These are phyloP conservation scores for Diadumene lineata DNA, from an alignment of 92 coral and sea anemone genomes.

Conservation along the genomic window DNA sequence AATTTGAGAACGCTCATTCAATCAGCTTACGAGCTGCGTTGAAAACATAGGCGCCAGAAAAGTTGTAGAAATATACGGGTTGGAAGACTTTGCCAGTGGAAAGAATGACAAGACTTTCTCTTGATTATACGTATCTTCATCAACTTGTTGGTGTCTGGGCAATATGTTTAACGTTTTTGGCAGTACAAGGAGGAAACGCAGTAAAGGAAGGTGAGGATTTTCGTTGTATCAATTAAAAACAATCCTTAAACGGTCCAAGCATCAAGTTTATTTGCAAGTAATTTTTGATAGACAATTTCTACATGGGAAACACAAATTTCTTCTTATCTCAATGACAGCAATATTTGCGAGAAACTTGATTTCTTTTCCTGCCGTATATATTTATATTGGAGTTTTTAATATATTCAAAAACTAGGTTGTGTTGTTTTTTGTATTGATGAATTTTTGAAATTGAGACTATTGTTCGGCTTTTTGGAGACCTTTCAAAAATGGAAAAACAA, in stretches of 20 bases:
- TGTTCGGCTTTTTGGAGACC: neutral
- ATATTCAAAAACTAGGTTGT: constrained; percentile 17
- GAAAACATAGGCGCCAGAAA: neutral
- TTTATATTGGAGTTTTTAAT: neutral
- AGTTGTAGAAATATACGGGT: neutral
- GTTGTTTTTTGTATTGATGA: constrained; percentile 8
- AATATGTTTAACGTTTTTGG: neutral
- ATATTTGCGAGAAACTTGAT: neutral
- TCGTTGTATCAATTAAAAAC: neutral
- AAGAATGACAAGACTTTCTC: neutral
- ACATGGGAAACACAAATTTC: too few species aligned
- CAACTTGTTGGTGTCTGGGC: neutral
- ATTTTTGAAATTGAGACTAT: constrained; percentile 19
- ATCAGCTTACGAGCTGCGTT: neutral
- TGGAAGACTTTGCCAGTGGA: neutral
- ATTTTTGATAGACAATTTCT: neutral
- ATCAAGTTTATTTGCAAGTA: constrained; percentile 6
- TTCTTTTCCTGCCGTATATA: neutral
- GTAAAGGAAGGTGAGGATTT: constrained; percentile 3
- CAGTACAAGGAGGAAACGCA: neutral
- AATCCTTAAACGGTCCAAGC: constrained; percentile 10
- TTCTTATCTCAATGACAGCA: neutral
- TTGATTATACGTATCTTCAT: neutral
- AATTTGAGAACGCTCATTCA: neutral
- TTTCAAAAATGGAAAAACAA: neutral